Conservation (phyloP, 2,113 vertebrate genomes). For the Meriones unguiculatus region DNA sequence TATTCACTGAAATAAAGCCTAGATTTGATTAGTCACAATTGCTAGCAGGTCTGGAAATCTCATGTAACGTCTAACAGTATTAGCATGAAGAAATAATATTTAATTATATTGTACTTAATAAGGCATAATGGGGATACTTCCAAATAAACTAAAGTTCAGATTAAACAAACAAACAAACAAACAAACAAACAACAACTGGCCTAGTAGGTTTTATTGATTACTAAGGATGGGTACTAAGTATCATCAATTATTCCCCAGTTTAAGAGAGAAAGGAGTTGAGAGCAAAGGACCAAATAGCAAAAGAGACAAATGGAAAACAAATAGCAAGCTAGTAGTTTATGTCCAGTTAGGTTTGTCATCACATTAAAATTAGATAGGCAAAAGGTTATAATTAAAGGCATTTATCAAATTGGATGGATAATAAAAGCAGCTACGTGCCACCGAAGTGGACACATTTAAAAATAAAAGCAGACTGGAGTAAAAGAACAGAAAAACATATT, state of each 20-base stretch:
- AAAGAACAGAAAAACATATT: neutral
- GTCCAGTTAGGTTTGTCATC: neutral
- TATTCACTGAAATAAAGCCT: neutral
- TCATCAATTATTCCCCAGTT: neutral
- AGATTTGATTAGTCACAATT: neutral
- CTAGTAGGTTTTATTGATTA: neutral
- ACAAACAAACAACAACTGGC: neutral
- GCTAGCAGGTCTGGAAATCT: neutral
- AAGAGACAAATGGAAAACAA: constrained; percentile 9
- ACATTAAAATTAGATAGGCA: neutral
- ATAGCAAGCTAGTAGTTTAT: neutral
- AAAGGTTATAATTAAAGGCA: neutral
- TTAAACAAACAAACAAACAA: neutral
- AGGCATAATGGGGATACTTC: neutral
- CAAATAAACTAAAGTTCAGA: neutral
- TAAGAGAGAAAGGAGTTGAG: neutral
- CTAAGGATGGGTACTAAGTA: neutral
- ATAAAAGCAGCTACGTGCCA: neutral
- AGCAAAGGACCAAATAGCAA: neutral
- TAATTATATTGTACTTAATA: neutral
- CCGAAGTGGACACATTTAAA: neutral
- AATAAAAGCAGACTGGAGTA: neutral
- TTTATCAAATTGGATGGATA: neutral
- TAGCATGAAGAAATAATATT: neutral
- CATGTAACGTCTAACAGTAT: neutral